Percentiles rank a stretch among this genome's conserved stretches.
Conservation (phyloP, 2,888 invertebrate genomes). For the Bugula neritina region DNA sequence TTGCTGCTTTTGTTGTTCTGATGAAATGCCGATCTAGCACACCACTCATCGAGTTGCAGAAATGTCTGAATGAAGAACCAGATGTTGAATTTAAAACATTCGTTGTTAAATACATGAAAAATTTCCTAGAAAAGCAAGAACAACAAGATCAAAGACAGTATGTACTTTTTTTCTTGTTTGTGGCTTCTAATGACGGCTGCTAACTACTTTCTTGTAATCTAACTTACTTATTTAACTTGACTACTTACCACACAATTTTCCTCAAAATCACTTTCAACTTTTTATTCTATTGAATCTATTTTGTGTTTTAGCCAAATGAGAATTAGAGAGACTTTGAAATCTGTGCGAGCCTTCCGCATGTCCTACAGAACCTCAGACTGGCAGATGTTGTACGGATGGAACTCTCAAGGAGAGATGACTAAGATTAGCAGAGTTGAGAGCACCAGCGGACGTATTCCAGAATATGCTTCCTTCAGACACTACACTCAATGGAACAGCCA, state of each 20-base stretch:
- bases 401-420: not conserved
- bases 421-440: not conserved
- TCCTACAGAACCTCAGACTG: not conserved
- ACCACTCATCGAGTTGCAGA: not conserved
- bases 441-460: not conserved
- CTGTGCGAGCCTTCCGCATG: not conserved
- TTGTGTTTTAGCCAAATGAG: slow-evolving; percentile 20
- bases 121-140: not conserved
- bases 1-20: slow-evolving; percentile 10
- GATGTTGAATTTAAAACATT: slow-evolving; percentile 10
- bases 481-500: not conserved
- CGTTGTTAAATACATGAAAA: slow-evolving; percentile 5
- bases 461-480: not conserved
- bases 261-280: too few relatives aligned
- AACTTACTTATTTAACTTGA: too few relatives aligned
- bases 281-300: too few relatives aligned
- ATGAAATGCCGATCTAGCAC: not conserved
- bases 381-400: not conserved
- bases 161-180: too few relatives aligned
- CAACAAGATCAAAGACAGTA: not conserved
- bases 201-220: too few relatives aligned
- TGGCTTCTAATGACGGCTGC: too few relatives aligned
- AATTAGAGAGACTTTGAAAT: not conserved
- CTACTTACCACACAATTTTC: too few relatives aligned
- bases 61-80: not conserved